Evolutionary conservation across 2,113 vertebrate genomes (phyloP), one percentile per base, ranked within the genome.

Genomic region (Conger conger): DNA sequence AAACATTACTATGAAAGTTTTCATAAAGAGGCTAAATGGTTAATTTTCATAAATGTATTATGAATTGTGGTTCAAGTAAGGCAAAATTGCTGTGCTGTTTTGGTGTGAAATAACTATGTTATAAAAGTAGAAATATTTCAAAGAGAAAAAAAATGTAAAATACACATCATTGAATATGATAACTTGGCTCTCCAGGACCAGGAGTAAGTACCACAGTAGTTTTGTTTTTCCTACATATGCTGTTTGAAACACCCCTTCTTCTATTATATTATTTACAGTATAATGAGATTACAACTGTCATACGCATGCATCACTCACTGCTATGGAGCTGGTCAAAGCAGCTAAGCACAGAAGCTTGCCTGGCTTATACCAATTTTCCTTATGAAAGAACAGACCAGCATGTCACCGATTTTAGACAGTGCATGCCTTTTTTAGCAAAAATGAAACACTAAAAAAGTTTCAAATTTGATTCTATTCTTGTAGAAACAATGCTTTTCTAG

Each of bases 221-320:
- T 89, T 90, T 90, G 84, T 84, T 50, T 50, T 50, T 50, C 9
- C 45, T 13, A 9, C 45, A 15, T 13, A 50, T 11, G 45, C 83
- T 92, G 87, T 91, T 87, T 93, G 85, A 92, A 93, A 84, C 79
- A 92, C 82, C 68, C 88, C 88, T 90, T 91, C 45, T 91, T 86
- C 83, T 88, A 88, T 88, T 88, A 91, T 91, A 73, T 88, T 91
- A 88, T 87, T 92, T 91, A 30, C 82, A 91, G 86, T 90, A 85
- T 90, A 92, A 92, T 87, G 87, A 92, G 86, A 77, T 90, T 85
- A 89, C 82, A 86, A 86, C 80, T 85, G 91, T 84, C 91, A 90
- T 87, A 91, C 86, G 86, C 85, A 88, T 88, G 86, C 84, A 90
- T 87, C 88, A 80, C 86, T 54, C 90, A 87, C 90, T 86, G 89